These are phyloP conservation scores for Steinernema carpocapsae DNA, from an alignment of 2,888 invertebrate species.

Conservation along the genomic window DNA sequence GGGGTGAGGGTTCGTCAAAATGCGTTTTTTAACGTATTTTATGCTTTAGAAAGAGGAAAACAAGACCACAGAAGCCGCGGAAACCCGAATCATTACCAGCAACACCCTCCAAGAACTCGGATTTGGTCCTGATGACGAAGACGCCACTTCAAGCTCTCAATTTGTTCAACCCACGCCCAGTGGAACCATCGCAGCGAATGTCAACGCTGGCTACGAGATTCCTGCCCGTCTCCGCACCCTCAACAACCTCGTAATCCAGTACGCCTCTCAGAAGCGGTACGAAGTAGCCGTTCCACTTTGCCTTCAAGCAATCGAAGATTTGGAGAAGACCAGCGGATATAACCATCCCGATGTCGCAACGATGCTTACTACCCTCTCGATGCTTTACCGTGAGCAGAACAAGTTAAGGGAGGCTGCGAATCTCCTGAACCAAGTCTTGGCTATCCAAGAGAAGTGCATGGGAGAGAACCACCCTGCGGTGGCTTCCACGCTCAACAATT, in stretches of 20 bases:
- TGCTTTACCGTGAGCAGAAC: conserved; percentile 91
- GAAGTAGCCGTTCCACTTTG: conserved; percentile 99
- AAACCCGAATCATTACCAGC: conserved; percentile 35
- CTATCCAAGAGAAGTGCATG: conserved; percentile 95
- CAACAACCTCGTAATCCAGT: conserved; percentile 99
- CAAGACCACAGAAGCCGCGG: conserved; percentile 3
- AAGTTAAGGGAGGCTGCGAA: conserved; percentile 99
- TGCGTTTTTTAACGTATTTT: too few relatives aligned
- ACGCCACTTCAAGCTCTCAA: conserved; percentile 50
- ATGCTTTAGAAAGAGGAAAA: not conserved
- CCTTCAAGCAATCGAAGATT: conserved; percentile 94
- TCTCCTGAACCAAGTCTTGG: conserved; percentile 92
- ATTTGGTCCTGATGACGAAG: conserved; percentile 69
- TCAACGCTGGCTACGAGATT: conserved; percentile 97
- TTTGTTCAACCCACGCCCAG: conserved; percentile 66
- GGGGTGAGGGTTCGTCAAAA: too few relatives aligned
- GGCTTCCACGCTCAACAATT: conserved; percentile 96
- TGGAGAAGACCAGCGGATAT: conserved; percentile 97
- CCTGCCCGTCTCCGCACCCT: conserved; percentile 94
- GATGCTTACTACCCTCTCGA: conserved; percentile 96
- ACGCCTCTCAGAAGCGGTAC: conserved; percentile 94
- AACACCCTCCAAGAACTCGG: conserved; percentile 68
- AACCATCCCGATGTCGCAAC: conserved; percentile 99
- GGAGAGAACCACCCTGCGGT: conserved; percentile 99
- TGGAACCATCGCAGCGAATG: conserved; percentile 84